These are phyloP conservation scores for Formica selysi DNA, from an alignment of 1,140 invertebrate species.

Conservation along the genomic window DNA sequence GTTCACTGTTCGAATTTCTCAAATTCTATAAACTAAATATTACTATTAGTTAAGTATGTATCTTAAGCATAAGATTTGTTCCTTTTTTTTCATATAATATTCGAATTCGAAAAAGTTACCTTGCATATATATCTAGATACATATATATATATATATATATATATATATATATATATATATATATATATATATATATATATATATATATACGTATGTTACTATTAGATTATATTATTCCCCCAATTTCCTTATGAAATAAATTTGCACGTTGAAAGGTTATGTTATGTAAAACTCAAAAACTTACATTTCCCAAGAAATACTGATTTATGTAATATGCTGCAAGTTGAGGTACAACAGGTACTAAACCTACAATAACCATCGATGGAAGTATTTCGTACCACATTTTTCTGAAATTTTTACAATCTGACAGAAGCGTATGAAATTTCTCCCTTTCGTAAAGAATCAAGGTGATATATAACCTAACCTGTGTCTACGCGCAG, in stretches of 20 bases:
- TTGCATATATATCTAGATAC: no score
- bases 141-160: no score
- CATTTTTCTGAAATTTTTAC: slow-evolving; percentile 58
- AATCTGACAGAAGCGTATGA: background rate
- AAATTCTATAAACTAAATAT: background rate
- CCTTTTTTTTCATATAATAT: no score
- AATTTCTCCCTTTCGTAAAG: no score
- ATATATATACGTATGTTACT: no score
- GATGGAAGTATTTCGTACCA: slow-evolving; percentile 68
- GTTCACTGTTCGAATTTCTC: background rate
- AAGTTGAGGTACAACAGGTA: background rate
- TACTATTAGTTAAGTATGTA: background rate
- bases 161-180: no score
- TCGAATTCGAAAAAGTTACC: no score
- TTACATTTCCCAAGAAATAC: slow-evolving; percentile 48
- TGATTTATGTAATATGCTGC: background rate
- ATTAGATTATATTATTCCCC: no score
- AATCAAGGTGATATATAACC: background rate
- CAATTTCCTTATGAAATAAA: background rate
- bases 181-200: no score
- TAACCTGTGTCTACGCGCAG: background rate
- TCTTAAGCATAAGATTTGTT: background rate
- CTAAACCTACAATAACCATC: background rate
- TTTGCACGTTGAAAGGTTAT: slow-evolving; percentile 51
- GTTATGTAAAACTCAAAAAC: slow-evolving; percentile 8